Percentiles rank a stretch among this genome's conserved stretches.
Evolutionary conservation across 2,888 invertebrate species (phyloP).

Genomic region (Clostera curtula): DNA sequence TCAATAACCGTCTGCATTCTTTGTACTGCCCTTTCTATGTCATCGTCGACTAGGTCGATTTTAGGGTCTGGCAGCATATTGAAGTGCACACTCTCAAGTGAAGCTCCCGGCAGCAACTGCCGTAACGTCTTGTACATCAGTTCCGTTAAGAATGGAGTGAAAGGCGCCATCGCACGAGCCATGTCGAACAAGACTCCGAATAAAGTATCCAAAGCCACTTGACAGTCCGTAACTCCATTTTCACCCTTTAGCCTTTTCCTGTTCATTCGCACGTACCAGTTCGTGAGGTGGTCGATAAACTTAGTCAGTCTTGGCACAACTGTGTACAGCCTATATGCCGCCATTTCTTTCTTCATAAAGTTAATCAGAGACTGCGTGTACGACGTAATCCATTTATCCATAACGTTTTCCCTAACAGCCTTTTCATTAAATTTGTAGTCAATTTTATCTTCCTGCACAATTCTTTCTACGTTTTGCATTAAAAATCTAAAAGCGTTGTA

Average conservation of each 20-base stretch:
- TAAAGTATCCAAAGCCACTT: constrained; percentile 89
- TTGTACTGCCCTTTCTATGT: constrained; percentile 92
- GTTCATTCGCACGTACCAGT: constrained; percentile 99
- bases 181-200: constrained; percentile 92
- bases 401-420: constrained; percentile 80
- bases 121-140: constrained; percentile 93
- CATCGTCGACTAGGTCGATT: constrained; percentile 81
- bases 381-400: constrained; percentile 98
- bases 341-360: constrained; percentile 95
- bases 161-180: constrained; percentile 96
- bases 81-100: constrained; percentile 90
- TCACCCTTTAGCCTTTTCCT: constrained; percentile 96
- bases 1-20: constrained; percentile 97
- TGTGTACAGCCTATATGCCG: constrained; percentile 93
- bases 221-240: constrained; percentile 85
- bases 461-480: constrained; percentile 92
- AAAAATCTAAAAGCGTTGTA: constrained; percentile 94
- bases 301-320: constrained; percentile 95
- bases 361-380: constrained; percentile 94
- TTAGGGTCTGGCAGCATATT: constrained; percentile 89
- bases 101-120: constrained; percentile 72
- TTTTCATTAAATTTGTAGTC: constrained; percentile 75
- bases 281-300: constrained; percentile 97
- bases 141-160: constrained; percentile 97
- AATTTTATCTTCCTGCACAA: constrained; percentile 79